Evolutionary conservation across 2,888 invertebrate species (phyloP).

Genomic region (Agrochola litura): DNA sequence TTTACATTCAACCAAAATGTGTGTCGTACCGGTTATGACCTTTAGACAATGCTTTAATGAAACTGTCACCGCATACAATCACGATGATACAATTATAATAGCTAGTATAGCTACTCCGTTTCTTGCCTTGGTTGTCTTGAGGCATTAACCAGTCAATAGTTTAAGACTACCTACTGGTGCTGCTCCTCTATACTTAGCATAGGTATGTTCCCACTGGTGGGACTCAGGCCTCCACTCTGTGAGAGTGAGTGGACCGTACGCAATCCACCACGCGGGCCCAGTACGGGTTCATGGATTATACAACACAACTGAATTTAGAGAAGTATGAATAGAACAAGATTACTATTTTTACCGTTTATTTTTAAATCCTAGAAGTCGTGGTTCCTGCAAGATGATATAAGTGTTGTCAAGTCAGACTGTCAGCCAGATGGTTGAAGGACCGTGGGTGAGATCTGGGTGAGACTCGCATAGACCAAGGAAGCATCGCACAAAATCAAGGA

Average conservation of each 20-base stretch:
- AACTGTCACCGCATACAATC: constrained; percentile 24
- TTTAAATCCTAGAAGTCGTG: background rate
- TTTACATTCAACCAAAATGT: constrained; percentile 49
- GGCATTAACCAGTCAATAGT: background rate
- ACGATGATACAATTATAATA: background rate
- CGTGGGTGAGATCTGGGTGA: background rate
- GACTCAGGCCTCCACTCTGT: no score
- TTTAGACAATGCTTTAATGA: constrained; percentile 44
- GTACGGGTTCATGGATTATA: no score
- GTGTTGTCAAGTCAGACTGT: background rate
- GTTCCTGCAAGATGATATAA: background rate
- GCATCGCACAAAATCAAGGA: background rate
- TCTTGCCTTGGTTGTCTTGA: background rate
- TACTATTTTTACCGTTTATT: background rate
- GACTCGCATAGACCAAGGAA: background rate
- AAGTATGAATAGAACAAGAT: background rate
- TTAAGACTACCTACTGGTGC: background rate
- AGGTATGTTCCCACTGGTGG: no score
- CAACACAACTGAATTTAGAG: background rate
- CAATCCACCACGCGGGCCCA: no score
- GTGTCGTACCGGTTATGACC: constrained; percentile 43
- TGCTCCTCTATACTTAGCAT: no score
- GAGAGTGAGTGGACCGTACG: no score
- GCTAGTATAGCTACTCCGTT: background rate
- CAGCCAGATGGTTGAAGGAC: background rate